Percentiles rank a stretch among this genome's conserved stretches.
phyloP scores from a whole-genome alignment of 2,888 invertebrate genomes.

The Apotomis turbidana region DNA sequence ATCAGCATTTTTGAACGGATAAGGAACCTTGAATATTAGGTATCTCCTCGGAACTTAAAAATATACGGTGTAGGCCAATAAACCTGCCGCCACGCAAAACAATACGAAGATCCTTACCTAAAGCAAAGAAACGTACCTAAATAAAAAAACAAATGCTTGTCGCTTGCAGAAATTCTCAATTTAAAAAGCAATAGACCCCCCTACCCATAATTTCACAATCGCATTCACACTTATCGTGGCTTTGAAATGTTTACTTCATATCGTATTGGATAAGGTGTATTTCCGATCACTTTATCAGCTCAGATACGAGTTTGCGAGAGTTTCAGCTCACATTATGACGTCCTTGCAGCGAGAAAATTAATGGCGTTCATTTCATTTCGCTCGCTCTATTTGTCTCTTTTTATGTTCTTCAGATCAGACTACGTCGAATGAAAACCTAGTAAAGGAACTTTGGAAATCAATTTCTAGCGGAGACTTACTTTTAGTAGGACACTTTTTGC shows the following conservation, averaged over 20 bases:
- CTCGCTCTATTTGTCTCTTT: slow-evolving; percentile 27
- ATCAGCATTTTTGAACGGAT: too few species aligned
- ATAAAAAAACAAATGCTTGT: slow-evolving; percentile 19
- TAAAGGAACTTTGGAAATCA: not conserved
- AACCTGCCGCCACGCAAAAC: slow-evolving; percentile 6
- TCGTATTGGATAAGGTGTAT: not conserved
- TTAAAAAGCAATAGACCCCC: slow-evolving; percentile 25
- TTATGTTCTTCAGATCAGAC: slow-evolving; percentile 10
- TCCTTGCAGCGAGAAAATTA: slow-evolving; percentile 30
- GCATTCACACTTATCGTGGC: not conserved
- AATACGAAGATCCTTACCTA: slow-evolving; percentile 7
- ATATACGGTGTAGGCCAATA: slow-evolving; percentile 2
- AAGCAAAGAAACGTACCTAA: not conserved
- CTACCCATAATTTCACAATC: not conserved
- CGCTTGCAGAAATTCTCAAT: slow-evolving; percentile 31
- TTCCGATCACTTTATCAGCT: not conserved
- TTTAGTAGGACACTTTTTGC: not conserved
- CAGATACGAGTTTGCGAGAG: not conserved
- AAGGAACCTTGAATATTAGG: too few species aligned
- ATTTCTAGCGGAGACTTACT: not conserved
- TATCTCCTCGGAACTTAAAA: not conserved
- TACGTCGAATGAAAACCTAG: slow-evolving; percentile 4
- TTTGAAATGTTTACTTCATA: not conserved
- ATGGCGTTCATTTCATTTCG: slow-evolving; percentile 30
- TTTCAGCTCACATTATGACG: slow-evolving; percentile 18